Conservation (phyloP, 2,888 invertebrate genomes). For the Terebella lapidaria region DNA sequence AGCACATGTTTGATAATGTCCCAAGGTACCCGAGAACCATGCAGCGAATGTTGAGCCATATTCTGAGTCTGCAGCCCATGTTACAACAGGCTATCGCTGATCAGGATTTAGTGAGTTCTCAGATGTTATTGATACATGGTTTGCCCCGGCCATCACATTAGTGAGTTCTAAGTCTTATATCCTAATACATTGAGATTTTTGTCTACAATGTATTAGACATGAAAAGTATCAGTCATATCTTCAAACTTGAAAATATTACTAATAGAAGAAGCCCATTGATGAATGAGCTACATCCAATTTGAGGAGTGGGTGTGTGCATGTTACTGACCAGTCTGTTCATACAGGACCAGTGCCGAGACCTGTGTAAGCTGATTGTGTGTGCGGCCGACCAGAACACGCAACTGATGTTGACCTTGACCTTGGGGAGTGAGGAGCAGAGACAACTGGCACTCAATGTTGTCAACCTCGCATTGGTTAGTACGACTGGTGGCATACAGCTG, state of each 20-base stretch:
- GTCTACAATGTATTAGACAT: background rate
- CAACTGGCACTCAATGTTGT: slow-evolving; percentile 64
- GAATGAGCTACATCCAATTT: too few species aligned
- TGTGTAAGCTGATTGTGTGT: slow-evolving; percentile 55
- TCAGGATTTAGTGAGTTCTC: slow-evolving; percentile 43
- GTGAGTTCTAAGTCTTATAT: background rate
- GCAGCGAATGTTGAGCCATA: slow-evolving; percentile 60
- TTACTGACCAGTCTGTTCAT: slow-evolving; percentile 10
- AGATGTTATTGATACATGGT: too few species aligned
- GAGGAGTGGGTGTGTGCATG: too few species aligned
- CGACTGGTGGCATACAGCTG: too few species aligned
- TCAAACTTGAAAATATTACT: too few species aligned
- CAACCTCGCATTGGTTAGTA: slow-evolving; percentile 63
- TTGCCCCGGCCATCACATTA: background rate
- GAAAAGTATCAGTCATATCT: background rate
- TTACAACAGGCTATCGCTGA: slow-evolving; percentile 43
- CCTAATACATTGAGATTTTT: background rate
- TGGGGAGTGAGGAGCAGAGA: slow-evolving; percentile 53
- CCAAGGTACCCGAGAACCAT: slow-evolving; percentile 60
- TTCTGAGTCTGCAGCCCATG: slow-evolving; percentile 59
- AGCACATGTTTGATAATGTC: too few species aligned
- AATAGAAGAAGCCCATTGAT: too few species aligned
- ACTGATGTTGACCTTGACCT: slow-evolving; percentile 58
- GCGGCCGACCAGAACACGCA: slow-evolving; percentile 69
- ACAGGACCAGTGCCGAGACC: slow-evolving; percentile 60